A percentile compares a stretch with the other conserved stretches of the same genome.
Conservation (phyloP, 2,113 vertebrate species). For the Orycteropus afer region DNA sequence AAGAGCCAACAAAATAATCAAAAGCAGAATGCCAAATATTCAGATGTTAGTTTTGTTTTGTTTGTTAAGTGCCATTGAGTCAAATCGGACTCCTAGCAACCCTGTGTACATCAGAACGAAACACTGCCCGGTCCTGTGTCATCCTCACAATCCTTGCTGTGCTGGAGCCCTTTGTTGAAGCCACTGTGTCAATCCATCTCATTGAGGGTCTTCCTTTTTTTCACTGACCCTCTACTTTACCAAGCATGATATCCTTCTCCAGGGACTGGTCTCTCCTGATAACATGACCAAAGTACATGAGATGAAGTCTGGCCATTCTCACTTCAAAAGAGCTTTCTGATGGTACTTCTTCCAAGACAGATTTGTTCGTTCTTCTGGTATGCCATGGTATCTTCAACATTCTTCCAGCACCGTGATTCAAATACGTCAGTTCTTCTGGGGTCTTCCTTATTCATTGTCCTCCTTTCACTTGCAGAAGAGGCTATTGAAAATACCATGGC, state of each 20-base stretch:
- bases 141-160: not conserved
- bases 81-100: not conserved
- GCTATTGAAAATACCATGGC: not conserved
- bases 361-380: not conserved
- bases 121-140: not conserved
- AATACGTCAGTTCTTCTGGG: not conserved
- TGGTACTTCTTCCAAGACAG: not conserved
- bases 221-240: not conserved
- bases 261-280: not conserved
- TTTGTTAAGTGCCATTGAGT: not conserved
- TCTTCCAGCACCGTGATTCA: not conserved
- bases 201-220: not conserved
- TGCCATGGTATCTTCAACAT: not conserved
- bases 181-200: not conserved
- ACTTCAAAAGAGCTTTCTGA: not conserved
- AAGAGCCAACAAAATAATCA: not conserved
- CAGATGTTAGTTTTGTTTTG: not conserved
- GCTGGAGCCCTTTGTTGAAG: not conserved
- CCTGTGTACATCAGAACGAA: not conserved
- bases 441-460: not conserved
- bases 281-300: not conserved
- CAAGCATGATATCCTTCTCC: not conserved
- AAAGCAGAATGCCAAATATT: not conserved
- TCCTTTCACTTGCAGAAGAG: not conserved
- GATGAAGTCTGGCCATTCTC: not conserved